Evolutionary conservation across 1,140 invertebrate genomes (phyloP).

Genomic region (Micrasema longulum): DNA sequence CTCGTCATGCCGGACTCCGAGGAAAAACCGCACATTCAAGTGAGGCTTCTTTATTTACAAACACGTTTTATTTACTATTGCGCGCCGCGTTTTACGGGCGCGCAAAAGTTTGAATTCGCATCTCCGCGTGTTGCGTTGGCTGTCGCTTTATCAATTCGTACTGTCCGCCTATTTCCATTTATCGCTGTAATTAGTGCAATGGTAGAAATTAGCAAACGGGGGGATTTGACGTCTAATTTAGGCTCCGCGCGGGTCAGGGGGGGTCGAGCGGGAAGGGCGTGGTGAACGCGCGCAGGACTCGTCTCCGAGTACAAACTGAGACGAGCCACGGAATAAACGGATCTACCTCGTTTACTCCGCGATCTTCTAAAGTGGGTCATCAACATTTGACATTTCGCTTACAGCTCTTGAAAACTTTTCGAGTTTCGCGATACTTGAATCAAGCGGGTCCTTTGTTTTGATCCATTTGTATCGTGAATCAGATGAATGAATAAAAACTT

Average conservation of each 20-base stretch:
- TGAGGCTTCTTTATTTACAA: slow-evolving; percentile 41
- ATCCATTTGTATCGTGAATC: background rate
- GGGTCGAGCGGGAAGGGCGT: slow-evolving; percentile 18
- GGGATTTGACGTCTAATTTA: slow-evolving; percentile 15
- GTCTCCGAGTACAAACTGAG: background rate
- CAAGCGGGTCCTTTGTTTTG: slow-evolving; percentile 19
- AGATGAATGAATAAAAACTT: slow-evolving; percentile 15
- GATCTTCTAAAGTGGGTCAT: too few species aligned
- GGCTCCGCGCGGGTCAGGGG: slow-evolving; percentile 1
- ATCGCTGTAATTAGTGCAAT: background rate
- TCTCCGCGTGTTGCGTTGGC: background rate
- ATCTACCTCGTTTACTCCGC: background rate
- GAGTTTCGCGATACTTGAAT: background rate
- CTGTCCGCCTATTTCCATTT: too few species aligned
- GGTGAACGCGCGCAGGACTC: slow-evolving; percentile 14
- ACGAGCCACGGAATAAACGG: background rate
- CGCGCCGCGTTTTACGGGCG: background rate
- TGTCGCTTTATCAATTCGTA: background rate
- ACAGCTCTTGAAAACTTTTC: background rate
- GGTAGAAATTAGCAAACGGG: background rate
- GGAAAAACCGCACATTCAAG: slow-evolving; percentile 48
- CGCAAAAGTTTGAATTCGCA: background rate
- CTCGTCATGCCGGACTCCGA: slow-evolving; percentile 43
- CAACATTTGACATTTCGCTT: background rate
- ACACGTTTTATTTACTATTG: slow-evolving; percentile 2